Conservation (phyloP, 1,140 invertebrate genomes). For the Bursaphelenchus mucronatus region DNA sequence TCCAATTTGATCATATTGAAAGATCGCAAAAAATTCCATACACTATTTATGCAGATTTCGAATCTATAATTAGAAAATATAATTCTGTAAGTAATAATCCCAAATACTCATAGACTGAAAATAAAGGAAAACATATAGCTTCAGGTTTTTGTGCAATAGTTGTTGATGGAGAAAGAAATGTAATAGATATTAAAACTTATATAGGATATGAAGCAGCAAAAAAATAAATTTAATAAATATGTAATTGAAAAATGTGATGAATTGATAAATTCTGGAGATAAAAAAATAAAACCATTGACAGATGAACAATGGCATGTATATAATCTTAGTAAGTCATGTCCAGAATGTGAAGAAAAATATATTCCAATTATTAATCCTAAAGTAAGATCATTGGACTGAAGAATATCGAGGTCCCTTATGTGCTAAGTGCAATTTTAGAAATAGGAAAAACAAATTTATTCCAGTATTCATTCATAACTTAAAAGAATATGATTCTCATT, state of each 20-base stretch:
- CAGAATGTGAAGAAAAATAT: constrained; percentile 22
- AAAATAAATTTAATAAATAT: too few relatives aligned
- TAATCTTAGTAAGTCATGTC: constrained; percentile 24
- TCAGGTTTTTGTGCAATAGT: constrained; percentile 30
- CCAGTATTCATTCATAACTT: too few relatives aligned
- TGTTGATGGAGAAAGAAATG: constrained; percentile 23
- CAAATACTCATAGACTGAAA: too few relatives aligned
- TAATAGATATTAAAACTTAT: constrained; percentile 22
- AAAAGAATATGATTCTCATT: too few relatives aligned
- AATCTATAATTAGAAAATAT: constrained; percentile 25
- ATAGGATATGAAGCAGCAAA: constrained; percentile 16
- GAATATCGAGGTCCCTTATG: constrained; percentile 24
- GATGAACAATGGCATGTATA: constrained; percentile 12
- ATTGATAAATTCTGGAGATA: constrained; percentile 25
- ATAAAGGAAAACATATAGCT: constrained; percentile 22
- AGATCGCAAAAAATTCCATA: too few relatives aligned
- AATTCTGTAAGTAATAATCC: constrained; percentile 14
- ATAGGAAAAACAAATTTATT: constrained; percentile 34
- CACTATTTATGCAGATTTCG: constrained; percentile 33
- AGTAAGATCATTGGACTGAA: constrained; percentile 34
- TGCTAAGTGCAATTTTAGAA: constrained; percentile 22
- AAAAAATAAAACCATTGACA: constrained; percentile 32
- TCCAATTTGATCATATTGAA: too few relatives aligned
- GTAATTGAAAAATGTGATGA: constrained; percentile 27
- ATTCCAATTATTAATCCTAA: constrained; percentile 24